Conservation (phyloP, 2,113 vertebrate species). For the Rafetus swinhoei region DNA sequence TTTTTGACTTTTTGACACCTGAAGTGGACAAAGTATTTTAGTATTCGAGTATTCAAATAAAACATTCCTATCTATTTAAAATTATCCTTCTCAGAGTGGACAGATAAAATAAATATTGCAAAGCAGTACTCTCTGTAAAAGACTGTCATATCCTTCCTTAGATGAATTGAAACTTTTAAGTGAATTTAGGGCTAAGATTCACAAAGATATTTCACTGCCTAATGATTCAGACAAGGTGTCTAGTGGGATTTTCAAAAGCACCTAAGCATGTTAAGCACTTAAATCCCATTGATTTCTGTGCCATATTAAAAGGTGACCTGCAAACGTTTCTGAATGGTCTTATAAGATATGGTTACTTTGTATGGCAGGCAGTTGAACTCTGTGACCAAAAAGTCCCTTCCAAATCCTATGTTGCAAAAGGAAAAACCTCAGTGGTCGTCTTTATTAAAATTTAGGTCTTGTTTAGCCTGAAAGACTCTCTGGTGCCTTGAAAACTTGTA, state of each 20-base stretch:
- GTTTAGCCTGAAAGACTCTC: background rate
- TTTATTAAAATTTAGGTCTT: background rate
- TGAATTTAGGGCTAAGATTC: background rate
- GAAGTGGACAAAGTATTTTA: background rate
- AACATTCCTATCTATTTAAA: background rate
- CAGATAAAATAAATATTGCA: background rate
- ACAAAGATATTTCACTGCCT: background rate
- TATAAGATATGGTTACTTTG: background rate
- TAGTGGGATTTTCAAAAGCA: background rate
- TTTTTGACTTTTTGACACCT: background rate
- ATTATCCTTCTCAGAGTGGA: background rate
- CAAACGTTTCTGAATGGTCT: background rate
- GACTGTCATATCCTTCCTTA: background rate
- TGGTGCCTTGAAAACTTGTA: background rate
- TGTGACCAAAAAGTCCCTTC: background rate
- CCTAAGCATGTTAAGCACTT: background rate
- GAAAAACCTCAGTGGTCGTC: background rate
- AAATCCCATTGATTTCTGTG: background rate
- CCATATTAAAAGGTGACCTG: background rate
- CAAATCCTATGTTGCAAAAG: background rate
- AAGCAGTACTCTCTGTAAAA: background rate
- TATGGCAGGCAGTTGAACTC: background rate
- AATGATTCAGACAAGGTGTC: background rate
- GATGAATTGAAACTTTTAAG: background rate
- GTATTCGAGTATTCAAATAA: background rate